phyloP scores from a whole-genome alignment of 2,797 vertebrate genomes.

The Octomys mimax region DNA sequence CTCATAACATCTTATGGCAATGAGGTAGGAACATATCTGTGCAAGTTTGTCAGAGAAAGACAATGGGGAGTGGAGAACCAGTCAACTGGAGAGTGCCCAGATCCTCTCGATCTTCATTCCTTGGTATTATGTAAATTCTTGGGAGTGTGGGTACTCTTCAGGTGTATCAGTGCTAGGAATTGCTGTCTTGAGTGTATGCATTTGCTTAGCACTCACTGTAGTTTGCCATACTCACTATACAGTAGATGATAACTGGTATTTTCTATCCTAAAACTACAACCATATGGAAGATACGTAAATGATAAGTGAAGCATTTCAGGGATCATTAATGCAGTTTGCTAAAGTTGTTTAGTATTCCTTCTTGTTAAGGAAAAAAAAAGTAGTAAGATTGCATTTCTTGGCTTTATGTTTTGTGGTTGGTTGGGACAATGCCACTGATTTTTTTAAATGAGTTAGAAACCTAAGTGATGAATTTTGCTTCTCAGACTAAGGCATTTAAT shows the following conservation, averaged over 20 bases:
- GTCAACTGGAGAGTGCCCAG: not conserved
- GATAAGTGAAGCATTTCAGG: slow-evolving; percentile 13
- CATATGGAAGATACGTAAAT: not conserved
- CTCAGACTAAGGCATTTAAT: not conserved
- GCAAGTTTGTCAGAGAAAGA: not conserved
- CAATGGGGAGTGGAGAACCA: not conserved
- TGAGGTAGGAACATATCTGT: not conserved
- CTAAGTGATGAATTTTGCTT: not conserved
- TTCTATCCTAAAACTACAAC: not conserved
- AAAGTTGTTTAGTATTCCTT: not conserved
- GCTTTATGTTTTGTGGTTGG: not conserved
- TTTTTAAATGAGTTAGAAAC: not conserved
- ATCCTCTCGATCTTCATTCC: not conserved
- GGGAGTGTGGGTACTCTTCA: not conserved
- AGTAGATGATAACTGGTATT: not conserved
- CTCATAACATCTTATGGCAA: not conserved
- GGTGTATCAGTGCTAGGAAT: not conserved
- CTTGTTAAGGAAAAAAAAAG: not conserved
- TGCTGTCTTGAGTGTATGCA: not conserved
- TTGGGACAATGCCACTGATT: not conserved
- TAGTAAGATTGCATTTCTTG: not conserved
- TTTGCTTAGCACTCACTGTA: not conserved
- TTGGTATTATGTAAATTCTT: not conserved
- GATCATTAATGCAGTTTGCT: not conserved
- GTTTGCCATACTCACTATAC: not conserved